Percentiles rank a stretch among this genome's conserved stretches.
Conservation (phyloP, 1,140 invertebrate species). For the Dufourea novaeangliae region DNA sequence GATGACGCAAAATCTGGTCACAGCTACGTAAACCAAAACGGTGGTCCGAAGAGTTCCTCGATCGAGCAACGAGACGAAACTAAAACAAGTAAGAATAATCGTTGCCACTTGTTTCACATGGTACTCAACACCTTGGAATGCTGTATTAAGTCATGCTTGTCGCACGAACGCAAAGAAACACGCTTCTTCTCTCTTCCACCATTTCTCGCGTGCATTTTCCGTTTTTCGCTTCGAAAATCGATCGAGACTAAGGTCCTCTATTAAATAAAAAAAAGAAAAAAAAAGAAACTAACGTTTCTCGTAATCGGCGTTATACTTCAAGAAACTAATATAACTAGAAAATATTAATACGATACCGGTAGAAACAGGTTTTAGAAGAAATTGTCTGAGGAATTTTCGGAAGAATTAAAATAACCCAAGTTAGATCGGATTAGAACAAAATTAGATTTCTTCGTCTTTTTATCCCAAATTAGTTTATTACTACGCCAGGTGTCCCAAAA, state of each 20-base stretch:
- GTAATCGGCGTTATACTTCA: neutral
- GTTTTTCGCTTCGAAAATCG: conserved; percentile 1
- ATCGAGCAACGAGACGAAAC: conserved; percentile 56
- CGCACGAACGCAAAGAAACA: conserved; percentile 53
- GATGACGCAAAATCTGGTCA: conserved; percentile 72
- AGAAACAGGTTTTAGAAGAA: neutral
- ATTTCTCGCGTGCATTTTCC: conserved; percentile 5
- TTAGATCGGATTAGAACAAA: neutral
- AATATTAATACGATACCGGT: neutral
- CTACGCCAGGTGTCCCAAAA: neutral
- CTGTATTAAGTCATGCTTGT: conserved; percentile 53
- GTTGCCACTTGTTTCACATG: neutral
- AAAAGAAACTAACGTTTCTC: neutral
- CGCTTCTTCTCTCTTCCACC: conserved; percentile 25
- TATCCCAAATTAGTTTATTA: neutral
- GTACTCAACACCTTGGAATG: conserved; percentile 49
- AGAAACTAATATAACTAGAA: neutral
- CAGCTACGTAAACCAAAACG: conserved; percentile 71
- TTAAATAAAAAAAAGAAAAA: neutral
- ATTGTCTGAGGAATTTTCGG: neutral
- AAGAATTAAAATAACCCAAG: neutral
- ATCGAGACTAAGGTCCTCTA: neutral
- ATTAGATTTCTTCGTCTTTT: neutral
- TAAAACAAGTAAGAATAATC: conserved; percentile 67
- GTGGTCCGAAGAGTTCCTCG: conserved; percentile 66